Percentiles rank a stretch among this genome's conserved stretches.
phyloP scores from a whole-genome alignment of 2,113 vertebrate genomes.

The Corythaixoides concolor region DNA sequence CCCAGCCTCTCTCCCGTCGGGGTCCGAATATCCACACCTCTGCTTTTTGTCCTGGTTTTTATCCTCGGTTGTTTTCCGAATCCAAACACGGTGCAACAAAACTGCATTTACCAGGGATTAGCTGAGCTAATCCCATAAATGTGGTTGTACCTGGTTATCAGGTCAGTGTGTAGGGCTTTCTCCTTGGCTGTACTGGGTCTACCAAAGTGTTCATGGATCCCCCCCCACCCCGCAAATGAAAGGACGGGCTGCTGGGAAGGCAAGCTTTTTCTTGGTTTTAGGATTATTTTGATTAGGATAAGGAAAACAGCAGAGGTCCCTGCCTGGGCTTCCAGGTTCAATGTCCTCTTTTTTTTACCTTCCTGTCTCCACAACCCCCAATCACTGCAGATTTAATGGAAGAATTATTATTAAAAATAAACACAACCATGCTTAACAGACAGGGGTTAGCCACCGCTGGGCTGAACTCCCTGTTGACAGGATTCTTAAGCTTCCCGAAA shows the following conservation, averaged over 20 bases:
- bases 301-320: neutral
- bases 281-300: neutral
- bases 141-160: neutral
- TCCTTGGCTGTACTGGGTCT: neutral
- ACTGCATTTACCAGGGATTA: conserved; percentile 25
- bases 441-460: accelerated
- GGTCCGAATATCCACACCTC: neutral
- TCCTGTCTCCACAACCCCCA: neutral
- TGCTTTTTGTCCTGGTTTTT: neutral
- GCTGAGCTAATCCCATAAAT: conserved; percentile 19
- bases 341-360: neutral
- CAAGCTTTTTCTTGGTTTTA: neutral
- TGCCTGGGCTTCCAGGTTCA: neutral
- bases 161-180: neutral
- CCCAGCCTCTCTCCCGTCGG: neutral
- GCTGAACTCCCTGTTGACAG: neutral
- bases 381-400: neutral
- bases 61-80: neutral
- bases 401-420: neutral
- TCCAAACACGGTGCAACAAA: neutral
- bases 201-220: neutral
- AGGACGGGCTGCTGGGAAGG: accelerated
- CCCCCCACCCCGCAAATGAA: neutral
- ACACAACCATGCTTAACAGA: neutral
- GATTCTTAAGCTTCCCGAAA: neutral